Base-by-base conservation (phyloP, 2,113 vertebrate species). In the Capra hircus region DNA sequence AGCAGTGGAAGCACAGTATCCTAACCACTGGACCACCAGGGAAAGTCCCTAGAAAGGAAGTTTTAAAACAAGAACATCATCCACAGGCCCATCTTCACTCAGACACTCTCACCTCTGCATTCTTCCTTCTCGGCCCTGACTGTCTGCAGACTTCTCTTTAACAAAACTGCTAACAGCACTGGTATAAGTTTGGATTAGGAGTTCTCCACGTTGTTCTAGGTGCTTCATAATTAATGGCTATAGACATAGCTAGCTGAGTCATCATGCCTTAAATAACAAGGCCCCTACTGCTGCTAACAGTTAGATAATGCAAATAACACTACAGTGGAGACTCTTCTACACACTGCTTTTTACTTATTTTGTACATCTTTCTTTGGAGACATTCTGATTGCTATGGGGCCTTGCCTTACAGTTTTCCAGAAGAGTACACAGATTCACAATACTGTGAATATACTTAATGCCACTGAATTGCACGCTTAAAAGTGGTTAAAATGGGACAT, bases 301-400 rank as follows among this genome's bases (percentile, higher is more conserved):
- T 78, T 53, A 36, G 77, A 48, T 43, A 62, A 91, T 19, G 74
- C 48, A 59, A 88, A 85, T 62, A 64, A 57, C 33, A 57, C 90
- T 55, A 60, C 74, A 81, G 23, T 40, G 40, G 67, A 88, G 77
- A 74, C 48, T 82, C 84, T 60, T 28, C n/a, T 2, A 17, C 55
- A 90, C 27, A 85, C 15, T 78, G 62, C 14, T 82, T 88, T 97
- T 64, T 36, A 88, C 33, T 86, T 85, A 43, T 36, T 94, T 78
- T 86, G 40, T 50, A 55, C 48, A 88, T 89, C 95, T 97, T 94
- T 86, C 88, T 77, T 52, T 92, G 50, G 86, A 96, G 84, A 92
- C 88, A 95, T 91, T 96, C 59, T n/a, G 96, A 10, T 4, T 67
- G 48, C 81, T 59, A 17, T 1, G 74, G 14, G n/a, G 50, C 33